phyloP scores from a whole-genome alignment of 1,140 invertebrate genomes.

The Eufriesea mexicana region DNA sequence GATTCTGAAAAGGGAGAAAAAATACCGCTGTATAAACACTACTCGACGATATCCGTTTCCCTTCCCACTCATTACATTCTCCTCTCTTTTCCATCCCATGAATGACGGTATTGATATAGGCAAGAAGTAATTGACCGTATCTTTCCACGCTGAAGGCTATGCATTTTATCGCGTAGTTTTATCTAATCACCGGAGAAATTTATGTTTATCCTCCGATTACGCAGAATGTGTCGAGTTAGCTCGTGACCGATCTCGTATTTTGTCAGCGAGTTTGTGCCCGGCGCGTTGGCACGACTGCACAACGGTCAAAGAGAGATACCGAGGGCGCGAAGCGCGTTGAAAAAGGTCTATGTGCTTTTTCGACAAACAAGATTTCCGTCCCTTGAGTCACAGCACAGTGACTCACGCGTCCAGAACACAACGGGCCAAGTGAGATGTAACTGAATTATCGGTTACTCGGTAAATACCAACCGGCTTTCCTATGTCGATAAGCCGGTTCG shows the following conservation, averaged over 20 bases:
- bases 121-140: not conserved
- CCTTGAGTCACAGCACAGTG: conserved; percentile 35
- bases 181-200: conserved; percentile 40
- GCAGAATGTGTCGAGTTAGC: conserved; percentile 14
- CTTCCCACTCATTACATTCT: not conserved
- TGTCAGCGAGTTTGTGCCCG: not conserved
- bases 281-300: too few relatives aligned
- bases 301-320: conserved; percentile 9
- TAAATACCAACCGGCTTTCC: conserved; percentile 69
- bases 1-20: not conserved
- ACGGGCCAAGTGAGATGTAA: conserved; percentile 51
- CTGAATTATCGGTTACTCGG: conserved; percentile 64
- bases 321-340: not conserved
- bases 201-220: conserved; percentile 38
- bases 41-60: not conserved
- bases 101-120: not conserved
- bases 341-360: conserved; percentile 25
- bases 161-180: conserved; percentile 23
- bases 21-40: not conserved
- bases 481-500: conserved; percentile 67
- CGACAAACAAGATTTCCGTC: conserved; percentile 58
- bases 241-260: conserved; percentile 18
- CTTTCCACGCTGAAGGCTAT: not conserved
- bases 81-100: not conserved
- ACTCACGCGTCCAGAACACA: conserved; percentile 47